phyloP scores from a whole-genome alignment of 2,113 vertebrate genomes.

The Hydrochoerus hydrochaeris region DNA sequence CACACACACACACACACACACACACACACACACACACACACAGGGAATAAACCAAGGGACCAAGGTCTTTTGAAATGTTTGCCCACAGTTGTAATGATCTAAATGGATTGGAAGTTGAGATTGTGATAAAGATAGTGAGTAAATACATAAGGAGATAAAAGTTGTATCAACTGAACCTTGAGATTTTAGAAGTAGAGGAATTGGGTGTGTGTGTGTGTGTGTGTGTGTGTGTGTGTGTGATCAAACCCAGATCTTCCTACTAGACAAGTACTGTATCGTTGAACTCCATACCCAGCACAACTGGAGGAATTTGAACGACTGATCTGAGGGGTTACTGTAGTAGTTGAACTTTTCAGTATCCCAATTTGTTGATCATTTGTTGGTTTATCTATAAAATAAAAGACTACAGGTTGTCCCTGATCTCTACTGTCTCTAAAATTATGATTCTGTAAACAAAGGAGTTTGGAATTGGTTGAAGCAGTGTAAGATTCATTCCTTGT shows the following conservation, averaged over 20 bases:
- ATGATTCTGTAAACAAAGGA: neutral
- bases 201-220: neutral
- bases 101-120: neutral
- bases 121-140: neutral
- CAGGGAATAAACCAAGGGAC: neutral
- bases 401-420: neutral
- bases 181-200: neutral
- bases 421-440: neutral
- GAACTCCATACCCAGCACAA: neutral
- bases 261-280: neutral
- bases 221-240: neutral
- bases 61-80: neutral
- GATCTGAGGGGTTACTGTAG: neutral
- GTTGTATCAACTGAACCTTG: neutral
- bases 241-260: neutral
- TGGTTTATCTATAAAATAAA: neutral
- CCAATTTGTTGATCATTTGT: neutral
- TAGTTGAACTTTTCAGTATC: neutral
- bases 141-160: constrained; percentile 3
- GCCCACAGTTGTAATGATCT: neutral
- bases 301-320: neutral
- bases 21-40: neutral
- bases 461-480: neutral
- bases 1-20: neutral
- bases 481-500: neutral